Base-by-base conservation (phyloP, 2,113 vertebrate species). In the rat (Rattus norvegicus) region DNA sequence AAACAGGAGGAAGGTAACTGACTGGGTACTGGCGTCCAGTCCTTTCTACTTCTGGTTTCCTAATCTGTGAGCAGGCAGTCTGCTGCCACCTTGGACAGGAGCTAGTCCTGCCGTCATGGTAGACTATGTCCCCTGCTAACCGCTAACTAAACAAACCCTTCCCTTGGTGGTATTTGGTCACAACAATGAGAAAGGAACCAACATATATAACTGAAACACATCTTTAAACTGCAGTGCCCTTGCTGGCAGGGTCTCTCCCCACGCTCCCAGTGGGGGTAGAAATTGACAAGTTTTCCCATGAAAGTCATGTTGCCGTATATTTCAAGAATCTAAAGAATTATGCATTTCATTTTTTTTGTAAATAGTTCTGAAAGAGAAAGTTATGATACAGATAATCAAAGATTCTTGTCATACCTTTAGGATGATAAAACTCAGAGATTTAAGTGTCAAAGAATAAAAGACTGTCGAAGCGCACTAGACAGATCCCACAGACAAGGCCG, bases 351-450 rank as follows among this genome's bases (percentile, higher is more conserved):
- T 93, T 67, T 79, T 69, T 92, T 87, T 79, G 56, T 67, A 85
- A 87, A 87, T 6, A 92, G 63, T 76, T 92, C 70, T 59, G 36
- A 93, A 95, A 85, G 26, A 84, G 24, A 77, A 93, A 81, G 13
- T 83, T 54, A 84, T 56, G 92, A n/a, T 33, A 92, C 33, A 13
- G 33, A 85, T 65, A 88, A 89, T 77, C 14, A 93, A 93, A 83
- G 76, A 81, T 67, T 70, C 5, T 87, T 92, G 20, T 91, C 49
- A 56, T 72, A 49, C 95, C 49, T 75, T 93, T 83, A 81, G 91
- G 54, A 94, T 17, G 49, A 63, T 81, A 93, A 88, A 91, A 30
- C 20, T 30, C 63, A 39, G 77, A 91, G 94, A 87, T 0, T 13
- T 72, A 83, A 94, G 86, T 26, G 61, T 14, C 17, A 39, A 91